Conservation (phyloP, 2,797 vertebrate genomes). For the Clarias fuscus region DNA sequence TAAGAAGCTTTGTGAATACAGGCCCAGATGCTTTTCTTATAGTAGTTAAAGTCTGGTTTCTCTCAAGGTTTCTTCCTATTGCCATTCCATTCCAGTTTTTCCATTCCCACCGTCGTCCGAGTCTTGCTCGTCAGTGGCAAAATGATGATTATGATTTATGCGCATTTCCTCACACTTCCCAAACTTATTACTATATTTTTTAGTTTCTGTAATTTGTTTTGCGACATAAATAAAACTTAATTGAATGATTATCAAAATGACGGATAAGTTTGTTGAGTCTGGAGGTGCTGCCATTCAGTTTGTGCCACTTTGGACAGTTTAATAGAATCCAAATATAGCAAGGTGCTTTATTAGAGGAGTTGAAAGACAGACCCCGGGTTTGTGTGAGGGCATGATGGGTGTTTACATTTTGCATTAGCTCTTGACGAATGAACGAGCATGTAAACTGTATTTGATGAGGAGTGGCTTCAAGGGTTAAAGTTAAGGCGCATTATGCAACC, state of each 20-base stretch:
- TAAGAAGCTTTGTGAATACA: no score
- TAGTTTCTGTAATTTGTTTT: neutral
- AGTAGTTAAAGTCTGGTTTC: no score
- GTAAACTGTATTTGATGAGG: neutral
- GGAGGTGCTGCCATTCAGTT: neutral
- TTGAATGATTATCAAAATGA: neutral
- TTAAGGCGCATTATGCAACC: neutral
- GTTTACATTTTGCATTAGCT: neutral
- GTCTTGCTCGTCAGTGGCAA: no score
- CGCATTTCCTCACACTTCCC: no score
- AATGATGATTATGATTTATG: no score
- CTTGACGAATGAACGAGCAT: neutral
- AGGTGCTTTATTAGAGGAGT: neutral
- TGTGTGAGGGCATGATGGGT: neutral
- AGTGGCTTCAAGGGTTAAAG: neutral
- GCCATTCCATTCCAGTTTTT: no score
- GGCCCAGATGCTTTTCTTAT: no score
- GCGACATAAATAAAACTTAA: neutral
- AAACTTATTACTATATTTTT: no score
- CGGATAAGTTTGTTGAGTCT: neutral
- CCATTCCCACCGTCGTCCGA: no score
- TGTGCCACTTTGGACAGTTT: neutral
- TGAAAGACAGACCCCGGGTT: constrained; percentile 28
- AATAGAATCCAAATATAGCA: neutral
- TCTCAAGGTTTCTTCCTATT: no score